Base-by-base conservation (phyloP, 2,113 vertebrate genomes). In the Sus scrofa region DNA sequence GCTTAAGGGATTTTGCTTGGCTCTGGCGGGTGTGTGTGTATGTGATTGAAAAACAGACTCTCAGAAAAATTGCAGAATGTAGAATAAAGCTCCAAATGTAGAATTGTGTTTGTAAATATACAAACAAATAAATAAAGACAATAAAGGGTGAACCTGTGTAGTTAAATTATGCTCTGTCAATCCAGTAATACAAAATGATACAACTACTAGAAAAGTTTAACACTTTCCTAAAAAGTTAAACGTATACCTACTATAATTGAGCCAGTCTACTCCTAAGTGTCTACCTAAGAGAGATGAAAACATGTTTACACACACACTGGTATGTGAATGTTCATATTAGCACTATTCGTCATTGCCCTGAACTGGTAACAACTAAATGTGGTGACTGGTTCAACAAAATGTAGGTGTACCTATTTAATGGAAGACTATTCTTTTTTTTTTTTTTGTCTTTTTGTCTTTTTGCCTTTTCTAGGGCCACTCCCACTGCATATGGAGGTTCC, bases 181-280 rank as follows among this genome's bases (percentile, higher is more conserved):
- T 52, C 18, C 4, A 91, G 19, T 67, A 86, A 87, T 90, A 34
- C 18, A 89, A 94, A 91, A 89, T 83, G n/a, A 16, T 39, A 39
- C 7, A 75, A 50, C 24, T 56, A 74, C 18, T 54, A 37, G 44
- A 77, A 93, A 92, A 71, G 37, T 16, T 78, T 37, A 34, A 0
- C 44, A 27, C 7, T 89, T 94, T 88, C 87, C 89, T 88, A 44
- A 90, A 96, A 91, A 30, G 16, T 81, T 83, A 86, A 75, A 89
- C 1, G 5, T n/a, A 18, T 0, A 62, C 13, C 58, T 77, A 30
- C 20, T 1, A 32, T 24, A 67, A 63, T 78, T 11, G 7, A 82
- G 15, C 11, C 10, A 52, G 67, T 34, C 26, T 2, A 37, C 8
- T 32, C 16, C 22, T 65, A 63, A 19, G 27, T 37, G 62, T 30